These are phyloP conservation scores for Temnothorax ravouxi DNA, from an alignment of 2,888 invertebrate species.

Conservation along the genomic window DNA sequence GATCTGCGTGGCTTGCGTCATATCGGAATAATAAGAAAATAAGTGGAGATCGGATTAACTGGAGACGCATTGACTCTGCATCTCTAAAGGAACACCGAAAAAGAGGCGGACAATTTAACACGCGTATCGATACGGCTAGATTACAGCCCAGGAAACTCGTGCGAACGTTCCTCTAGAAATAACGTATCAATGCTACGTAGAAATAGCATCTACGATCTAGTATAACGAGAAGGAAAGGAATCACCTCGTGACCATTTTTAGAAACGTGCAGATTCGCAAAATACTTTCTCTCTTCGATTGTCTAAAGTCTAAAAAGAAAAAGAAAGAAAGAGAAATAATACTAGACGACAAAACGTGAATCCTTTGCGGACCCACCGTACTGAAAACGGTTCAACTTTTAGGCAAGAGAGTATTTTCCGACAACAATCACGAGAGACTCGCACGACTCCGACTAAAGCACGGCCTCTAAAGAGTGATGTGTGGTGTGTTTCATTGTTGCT, in stretches of 20 bases:
- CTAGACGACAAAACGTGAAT: slow-evolving; percentile 15
- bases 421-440: slow-evolving; percentile 64
- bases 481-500: slow-evolving; percentile 78
- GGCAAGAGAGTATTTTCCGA: slow-evolving; percentile 50
- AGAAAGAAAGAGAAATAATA: not conserved
- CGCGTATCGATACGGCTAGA: slow-evolving; percentile 16
- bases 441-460: slow-evolving; percentile 69
- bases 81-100: slow-evolving; percentile 2
- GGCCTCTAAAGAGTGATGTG: slow-evolving; percentile 75
- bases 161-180: slow-evolving; percentile 74
- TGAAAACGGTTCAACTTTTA: slow-evolving; percentile 11
- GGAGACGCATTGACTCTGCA: slow-evolving; percentile 17
- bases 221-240: slow-evolving; percentile 54
- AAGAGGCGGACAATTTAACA: not conserved
- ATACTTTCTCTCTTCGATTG: slow-evolving; percentile 59
- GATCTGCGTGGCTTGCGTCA: slow-evolving; percentile 39
- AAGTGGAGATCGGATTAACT: not conserved
- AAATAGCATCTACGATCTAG: slow-evolving; percentile 75
- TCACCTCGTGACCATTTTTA: slow-evolving; percentile 61
- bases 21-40: not conserved
- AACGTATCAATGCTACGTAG: slow-evolving; percentile 74
- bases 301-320: not conserved
- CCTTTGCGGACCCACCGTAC: slow-evolving; percentile 26
- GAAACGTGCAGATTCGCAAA: slow-evolving; percentile 59
- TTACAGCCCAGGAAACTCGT: slow-evolving; percentile 72